Percentiles rank a stretch among this genome's conserved stretches.
These are phyloP conservation scores for Grallaria varia DNA, from an alignment of 2,113 vertebrate species.

Conservation along the genomic window DNA sequence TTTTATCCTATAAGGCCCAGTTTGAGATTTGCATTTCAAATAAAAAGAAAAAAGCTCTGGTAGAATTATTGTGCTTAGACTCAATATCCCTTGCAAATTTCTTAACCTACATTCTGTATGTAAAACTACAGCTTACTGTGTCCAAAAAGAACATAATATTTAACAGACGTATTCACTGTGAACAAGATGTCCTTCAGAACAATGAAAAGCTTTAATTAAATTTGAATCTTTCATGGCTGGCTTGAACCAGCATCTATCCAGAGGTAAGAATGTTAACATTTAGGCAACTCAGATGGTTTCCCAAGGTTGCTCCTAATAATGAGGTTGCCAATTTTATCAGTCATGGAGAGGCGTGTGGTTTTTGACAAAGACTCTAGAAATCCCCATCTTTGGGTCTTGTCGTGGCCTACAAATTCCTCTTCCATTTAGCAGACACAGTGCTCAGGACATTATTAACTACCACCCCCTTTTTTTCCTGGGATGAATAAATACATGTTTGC, in stretches of 20 bases:
- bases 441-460: neutral
- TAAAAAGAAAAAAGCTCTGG: neutral
- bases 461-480: neutral
- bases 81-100: conserved; percentile 14
- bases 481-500: neutral
- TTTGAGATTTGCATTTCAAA: conserved; percentile 50
- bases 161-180: neutral
- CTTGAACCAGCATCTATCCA: neutral
- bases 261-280: neutral
- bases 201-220: neutral
- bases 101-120: neutral
- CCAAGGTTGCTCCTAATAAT: neutral
- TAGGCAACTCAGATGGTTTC: neutral
- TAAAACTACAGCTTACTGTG: neutral
- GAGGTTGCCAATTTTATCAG: neutral
- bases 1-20: neutral
- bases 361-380: neutral
- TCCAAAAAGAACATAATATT: neutral
- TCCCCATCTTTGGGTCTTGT: neutral
- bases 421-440: neutral
- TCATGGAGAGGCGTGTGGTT: neutral
- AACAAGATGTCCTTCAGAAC: neutral
- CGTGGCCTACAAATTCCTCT: neutral
- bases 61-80: neutral
- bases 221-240: neutral